Percentiles rank a stretch among this genome's conserved stretches.
phyloP scores from a whole-genome alignment of 2,888 invertebrate species.

The Tuberolachnus salignus region DNA sequence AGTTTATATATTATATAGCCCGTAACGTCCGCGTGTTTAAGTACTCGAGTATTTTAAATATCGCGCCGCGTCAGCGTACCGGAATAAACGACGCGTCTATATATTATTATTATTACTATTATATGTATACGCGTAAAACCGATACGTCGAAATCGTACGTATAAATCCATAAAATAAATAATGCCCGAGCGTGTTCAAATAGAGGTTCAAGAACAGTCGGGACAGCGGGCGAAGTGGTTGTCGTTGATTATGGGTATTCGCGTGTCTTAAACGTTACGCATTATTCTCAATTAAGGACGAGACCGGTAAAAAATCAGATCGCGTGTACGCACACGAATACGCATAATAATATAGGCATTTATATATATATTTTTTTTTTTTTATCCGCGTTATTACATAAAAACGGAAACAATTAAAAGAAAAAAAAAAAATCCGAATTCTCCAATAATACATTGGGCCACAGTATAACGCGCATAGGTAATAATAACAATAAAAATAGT shows the following conservation, averaged over 20 bases:
- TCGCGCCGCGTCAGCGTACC: not conserved
- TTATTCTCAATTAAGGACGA: not conserved
- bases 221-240: not conserved
- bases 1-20: too few species aligned
- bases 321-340: too few species aligned
- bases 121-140: conserved; percentile 7
- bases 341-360: not conserved
- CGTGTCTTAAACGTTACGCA: not conserved
- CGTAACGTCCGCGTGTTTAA: not conserved
- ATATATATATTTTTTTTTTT: too few species aligned
- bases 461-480: too few species aligned
- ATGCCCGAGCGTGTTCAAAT: not conserved
- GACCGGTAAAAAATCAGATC: not conserved
- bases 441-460: too few species aligned
- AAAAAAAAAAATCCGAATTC: not conserved
- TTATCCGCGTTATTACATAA: conserved; percentile 24
- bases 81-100: too few species aligned
- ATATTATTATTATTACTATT: too few species aligned
- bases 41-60: conserved; percentile 9
- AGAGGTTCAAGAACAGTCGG: too few species aligned
- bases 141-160: not conserved
- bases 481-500: too few species aligned
- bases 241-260: not conserved
- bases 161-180: conserved; percentile 8
- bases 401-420: not conserved